phyloP scores from a whole-genome alignment of 2,113 vertebrate species.

The Rhagologus leucostigma region DNA sequence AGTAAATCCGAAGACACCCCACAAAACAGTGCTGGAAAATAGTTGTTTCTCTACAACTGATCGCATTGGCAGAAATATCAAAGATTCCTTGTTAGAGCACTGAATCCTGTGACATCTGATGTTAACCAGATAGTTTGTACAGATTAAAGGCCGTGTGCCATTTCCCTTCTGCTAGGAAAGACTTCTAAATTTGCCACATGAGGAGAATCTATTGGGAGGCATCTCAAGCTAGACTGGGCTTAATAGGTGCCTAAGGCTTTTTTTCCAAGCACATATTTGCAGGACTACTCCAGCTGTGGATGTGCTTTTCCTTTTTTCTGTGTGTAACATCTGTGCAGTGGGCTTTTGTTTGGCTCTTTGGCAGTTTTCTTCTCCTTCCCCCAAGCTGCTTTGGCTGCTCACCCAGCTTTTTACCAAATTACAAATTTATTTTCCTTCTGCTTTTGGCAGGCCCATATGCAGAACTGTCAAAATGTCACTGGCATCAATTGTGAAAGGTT shows the following conservation, averaged over 20 bases:
- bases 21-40: background rate
- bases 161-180: conserved; percentile 13
- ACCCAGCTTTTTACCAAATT: conserved; percentile 57
- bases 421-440: conserved; percentile 57
- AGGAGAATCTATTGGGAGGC: background rate
- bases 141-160: background rate
- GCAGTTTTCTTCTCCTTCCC: background rate
- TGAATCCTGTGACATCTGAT: background rate
- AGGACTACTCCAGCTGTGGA: conserved; percentile 29
- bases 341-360: conserved; percentile 30
- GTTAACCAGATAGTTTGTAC: background rate
- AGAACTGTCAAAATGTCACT: conserved; percentile 61
- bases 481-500: conserved; percentile 49
- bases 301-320: background rate
- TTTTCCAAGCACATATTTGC: background rate
- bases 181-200: background rate
- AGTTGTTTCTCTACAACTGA: background rate
- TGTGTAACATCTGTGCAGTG: conserved; percentile 45
- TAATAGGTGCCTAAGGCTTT: conserved; percentile 8
- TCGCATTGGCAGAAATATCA: background rate
- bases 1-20: background rate
- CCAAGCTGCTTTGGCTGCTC: conserved; percentile 51
- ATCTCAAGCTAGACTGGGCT: background rate
- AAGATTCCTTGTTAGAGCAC: background rate
- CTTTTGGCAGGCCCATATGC: conserved; percentile 47